Conservation (phyloP, 2,113 vertebrate genomes). For the Carassius auratus region DNA sequence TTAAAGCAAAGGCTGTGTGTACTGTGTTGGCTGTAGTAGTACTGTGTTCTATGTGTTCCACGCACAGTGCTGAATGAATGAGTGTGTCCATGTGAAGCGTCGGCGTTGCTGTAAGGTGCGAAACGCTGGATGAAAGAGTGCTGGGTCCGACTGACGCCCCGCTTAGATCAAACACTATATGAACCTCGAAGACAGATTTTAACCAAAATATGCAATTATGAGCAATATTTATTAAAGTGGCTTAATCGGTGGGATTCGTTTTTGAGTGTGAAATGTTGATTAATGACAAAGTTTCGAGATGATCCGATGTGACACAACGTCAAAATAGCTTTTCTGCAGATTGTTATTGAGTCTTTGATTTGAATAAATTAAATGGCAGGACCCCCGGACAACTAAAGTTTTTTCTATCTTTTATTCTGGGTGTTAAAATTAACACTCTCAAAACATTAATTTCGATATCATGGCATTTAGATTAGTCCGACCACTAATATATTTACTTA, state of each 20-base stretch:
- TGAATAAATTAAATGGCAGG: neutral
- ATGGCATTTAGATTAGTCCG: neutral
- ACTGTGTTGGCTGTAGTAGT: slow-evolving; percentile 76
- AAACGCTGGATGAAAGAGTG: neutral
- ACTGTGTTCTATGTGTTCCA: slow-evolving; percentile 74
- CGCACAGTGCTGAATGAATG: slow-evolving; percentile 70
- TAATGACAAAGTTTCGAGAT: neutral
- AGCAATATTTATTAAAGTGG: neutral
- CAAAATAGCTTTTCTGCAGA: neutral
- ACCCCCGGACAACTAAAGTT: neutral
- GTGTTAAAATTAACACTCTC: neutral
- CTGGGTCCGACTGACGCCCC: neutral
- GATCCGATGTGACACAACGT: neutral
- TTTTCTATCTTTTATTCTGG: neutral
- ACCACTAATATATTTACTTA: neutral
- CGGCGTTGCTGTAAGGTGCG: slow-evolving; percentile 36
- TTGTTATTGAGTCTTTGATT: neutral
- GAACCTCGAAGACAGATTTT: neutral
- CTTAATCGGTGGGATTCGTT: neutral
- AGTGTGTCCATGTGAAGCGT: slow-evolving; percentile 61
- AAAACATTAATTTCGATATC: neutral
- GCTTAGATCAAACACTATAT: neutral
- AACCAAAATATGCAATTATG: slow-evolving; percentile 24
- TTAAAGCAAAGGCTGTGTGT: slow-evolving; percentile 74
- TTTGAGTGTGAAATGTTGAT: neutral